Percentiles rank a stretch among this genome's conserved stretches.
Evolutionary conservation across 2,113 vertebrate species (phyloP).

Genomic region (Pluvianellus socialis): DNA sequence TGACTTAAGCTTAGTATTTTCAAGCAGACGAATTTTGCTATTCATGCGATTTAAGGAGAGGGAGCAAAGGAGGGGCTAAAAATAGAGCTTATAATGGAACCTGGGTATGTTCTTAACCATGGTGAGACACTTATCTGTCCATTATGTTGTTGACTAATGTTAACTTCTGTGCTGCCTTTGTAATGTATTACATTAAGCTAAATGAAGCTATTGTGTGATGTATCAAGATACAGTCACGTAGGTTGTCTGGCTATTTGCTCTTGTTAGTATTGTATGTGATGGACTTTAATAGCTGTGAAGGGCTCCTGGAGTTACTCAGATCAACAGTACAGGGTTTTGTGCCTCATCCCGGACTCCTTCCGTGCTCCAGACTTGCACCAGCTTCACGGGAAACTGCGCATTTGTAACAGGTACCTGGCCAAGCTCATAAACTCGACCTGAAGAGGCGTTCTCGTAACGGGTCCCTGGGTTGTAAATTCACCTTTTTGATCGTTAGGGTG

Average conservation of each 20-base stretch:
- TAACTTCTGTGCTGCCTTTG: conserved; percentile 56
- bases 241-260: conserved; percentile 45
- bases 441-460: fast-evolving
- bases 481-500: not conserved
- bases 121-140: conserved; percentile 53
- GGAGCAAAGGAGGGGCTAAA: conserved; percentile 30
- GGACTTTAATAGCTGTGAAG: conserved; percentile 43
- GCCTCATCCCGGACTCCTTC: not conserved
- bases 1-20: conserved; percentile 4
- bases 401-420: not conserved
- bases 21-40: conserved; percentile 10
- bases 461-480: not conserved
- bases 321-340: not conserved
- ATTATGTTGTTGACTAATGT: conserved; percentile 62
- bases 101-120: conserved; percentile 46
- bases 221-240: conserved; percentile 37
- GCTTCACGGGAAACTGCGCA: not conserved
- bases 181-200: conserved; percentile 63
- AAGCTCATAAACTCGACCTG: not conserved
- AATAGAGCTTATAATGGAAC: conserved; percentile 53
- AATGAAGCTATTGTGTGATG: conserved; percentile 51
- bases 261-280: conserved; percentile 23
- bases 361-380: not conserved
- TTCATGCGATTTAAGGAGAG: not conserved
- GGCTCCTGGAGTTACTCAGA: not conserved